A percentile compares a stretch with the other conserved stretches of the same genome.
phyloP scores from a whole-genome alignment of 37 sponge, comb jelly and placozoan genomes.

The Agelas oroides region DNA sequence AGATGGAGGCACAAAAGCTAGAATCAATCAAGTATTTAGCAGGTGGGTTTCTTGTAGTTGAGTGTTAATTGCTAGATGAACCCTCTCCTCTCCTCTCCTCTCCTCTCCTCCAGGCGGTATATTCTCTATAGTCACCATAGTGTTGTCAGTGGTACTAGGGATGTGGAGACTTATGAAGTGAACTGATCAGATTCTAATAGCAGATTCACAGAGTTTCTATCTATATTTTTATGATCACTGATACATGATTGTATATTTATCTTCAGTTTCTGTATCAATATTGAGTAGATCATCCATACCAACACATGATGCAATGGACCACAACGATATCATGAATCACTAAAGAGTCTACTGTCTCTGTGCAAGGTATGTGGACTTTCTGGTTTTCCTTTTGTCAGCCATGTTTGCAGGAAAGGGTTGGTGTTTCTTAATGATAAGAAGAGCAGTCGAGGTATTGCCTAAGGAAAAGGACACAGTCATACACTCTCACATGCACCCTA shows the following conservation, averaged over 20 bases:
- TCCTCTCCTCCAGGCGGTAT: conserved; percentile 50
- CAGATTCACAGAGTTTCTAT: too few species aligned
- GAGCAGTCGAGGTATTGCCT: conserved; percentile 67
- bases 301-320: too few species aligned
- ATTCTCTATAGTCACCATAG: conserved; percentile 64
- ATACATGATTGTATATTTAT: too few species aligned
- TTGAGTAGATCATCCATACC: too few species aligned
- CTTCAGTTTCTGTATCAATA: too few species aligned
- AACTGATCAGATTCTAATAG: too few species aligned
- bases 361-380: conserved; percentile 1
- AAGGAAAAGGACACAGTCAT: too few species aligned
- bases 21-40: conserved; percentile 85
- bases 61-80: too few species aligned
- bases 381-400: background rate
- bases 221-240: too few species aligned
- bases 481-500: too few species aligned
- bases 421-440: conserved; percentile 62
- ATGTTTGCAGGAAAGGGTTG: conserved; percentile 35
- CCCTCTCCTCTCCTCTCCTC: background rate
- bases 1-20: conserved; percentile 80
- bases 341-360: background rate
- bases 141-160: conserved; percentile 77
- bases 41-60: conserved; percentile 34
- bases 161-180: conserved; percentile 74
- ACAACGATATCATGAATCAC: too few species aligned